Base-by-base conservation (phyloP, 2,888 invertebrate genomes). In the Molorchus minor region DNA sequence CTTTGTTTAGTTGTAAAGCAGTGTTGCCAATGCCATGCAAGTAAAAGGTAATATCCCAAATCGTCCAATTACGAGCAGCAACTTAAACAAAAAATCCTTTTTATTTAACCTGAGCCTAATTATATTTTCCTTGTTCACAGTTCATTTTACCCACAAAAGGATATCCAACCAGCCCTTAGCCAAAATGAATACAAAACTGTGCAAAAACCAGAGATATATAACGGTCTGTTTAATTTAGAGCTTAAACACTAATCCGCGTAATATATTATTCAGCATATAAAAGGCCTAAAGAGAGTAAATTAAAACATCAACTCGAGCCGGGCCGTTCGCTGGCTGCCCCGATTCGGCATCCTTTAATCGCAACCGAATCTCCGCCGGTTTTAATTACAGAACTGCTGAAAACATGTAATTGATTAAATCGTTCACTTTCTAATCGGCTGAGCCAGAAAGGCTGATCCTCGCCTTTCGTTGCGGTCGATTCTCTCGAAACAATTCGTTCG, bases 321-420 rank as follows among this genome's bases (percentile, higher is more conserved):
- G 35, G 33, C 15, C 17, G 15, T 12, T 30, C 12, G 19, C 19
- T 35, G 19, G 46, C 20, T 17, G 35, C 36, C 17, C 19, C 35
- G 17, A n/a, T n/a, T n/a, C n/a, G n/a, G n/a, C 20, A 19, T 47
- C 43, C 21, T 43, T 43, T 43, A 43, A 43, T 43, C 43, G 43
- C 13, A 21, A 40, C 40, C n/a, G 40, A 7, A 40, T 40, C 17
- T 40, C 40, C 40, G 16, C 30, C 45, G 30, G 25, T 30, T 45
- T 45, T 45, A 45, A 45, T 45, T 45, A 45, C 30, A 8, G 36
- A 15, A 38, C 19, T 13, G 21, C 49, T 13, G 25, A 38, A 38
- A 38, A 20, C 49, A 13, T 49, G 15, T 49, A 38, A 38, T 16
- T 49, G 38, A 49, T 49, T 49, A 49, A 49, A 49, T 49, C 49